phyloP scores from a whole-genome alignment of 2,888 invertebrate genomes.

The Conus canariensis region DNA sequence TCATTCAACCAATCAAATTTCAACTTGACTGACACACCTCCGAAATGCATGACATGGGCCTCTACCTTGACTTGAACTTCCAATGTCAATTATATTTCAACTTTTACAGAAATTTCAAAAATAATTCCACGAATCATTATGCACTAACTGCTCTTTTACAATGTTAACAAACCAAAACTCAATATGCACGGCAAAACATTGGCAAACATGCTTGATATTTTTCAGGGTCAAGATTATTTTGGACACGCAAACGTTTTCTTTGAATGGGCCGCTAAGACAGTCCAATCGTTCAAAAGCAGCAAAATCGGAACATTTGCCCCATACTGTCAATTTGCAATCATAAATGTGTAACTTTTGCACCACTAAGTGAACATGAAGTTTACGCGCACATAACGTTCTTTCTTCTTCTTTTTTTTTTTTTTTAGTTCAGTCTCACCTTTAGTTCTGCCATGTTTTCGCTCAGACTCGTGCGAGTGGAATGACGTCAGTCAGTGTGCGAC shows the following conservation, averaged over 20 bases:
- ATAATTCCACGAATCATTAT: neutral
- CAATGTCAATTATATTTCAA: slow-evolving; percentile 10
- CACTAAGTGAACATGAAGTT: no score
- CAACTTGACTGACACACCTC: slow-evolving; percentile 17
- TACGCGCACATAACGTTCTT: no score
- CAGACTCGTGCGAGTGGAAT: neutral
- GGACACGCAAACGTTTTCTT: no score
- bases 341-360: no score
- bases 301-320: no score
- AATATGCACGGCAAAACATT: neutral
- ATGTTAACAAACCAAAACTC: neutral
- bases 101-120: neutral
- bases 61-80: neutral
- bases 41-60: neutral
- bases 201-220: neutral
- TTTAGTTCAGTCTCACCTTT: neutral
- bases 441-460: slow-evolving; percentile 21
- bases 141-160: neutral
- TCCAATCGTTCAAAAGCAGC: no score
- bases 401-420: no score
- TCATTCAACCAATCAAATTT: slow-evolving; percentile 16
- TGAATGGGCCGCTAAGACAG: no score
- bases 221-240: no score
- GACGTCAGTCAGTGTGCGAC: neutral
- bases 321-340: no score